A percentile compares a stretch with the other conserved stretches of the same genome.
phyloP scores from a whole-genome alignment of 2,797 vertebrate genomes.

The Phrynocephalus forsythii region DNA sequence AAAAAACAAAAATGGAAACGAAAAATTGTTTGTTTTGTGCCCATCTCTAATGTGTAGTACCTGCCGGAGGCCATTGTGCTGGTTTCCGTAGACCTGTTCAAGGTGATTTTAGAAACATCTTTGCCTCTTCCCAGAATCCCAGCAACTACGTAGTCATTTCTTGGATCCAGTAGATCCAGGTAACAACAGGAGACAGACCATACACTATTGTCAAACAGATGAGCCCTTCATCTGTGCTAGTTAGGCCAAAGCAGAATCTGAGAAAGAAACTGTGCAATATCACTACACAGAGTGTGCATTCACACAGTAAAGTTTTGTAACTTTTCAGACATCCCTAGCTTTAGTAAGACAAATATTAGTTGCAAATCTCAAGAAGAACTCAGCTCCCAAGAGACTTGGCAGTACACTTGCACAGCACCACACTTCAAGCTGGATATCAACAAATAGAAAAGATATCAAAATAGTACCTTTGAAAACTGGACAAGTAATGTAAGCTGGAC shows the following conservation, averaged over 20 bases:
- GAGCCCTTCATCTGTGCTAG: background rate
- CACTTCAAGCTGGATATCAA: background rate
- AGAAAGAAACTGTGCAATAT: background rate
- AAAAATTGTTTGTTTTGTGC: too few species aligned
- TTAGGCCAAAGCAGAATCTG: background rate
- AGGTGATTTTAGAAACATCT: background rate
- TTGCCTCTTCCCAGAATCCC: slow-evolving; percentile 12
- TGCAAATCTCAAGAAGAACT: background rate
- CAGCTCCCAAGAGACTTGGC: too few species aligned
- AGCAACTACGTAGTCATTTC: background rate
- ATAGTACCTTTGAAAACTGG: background rate
- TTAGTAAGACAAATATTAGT: background rate
- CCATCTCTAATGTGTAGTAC: background rate
- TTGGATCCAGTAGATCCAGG: background rate
- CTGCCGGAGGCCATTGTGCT: background rate
- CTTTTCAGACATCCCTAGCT: background rate
- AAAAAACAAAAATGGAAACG: too few species aligned
- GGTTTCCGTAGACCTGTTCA: background rate
- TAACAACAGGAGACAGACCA: slow-evolving; percentile 30
- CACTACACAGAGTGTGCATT: too few species aligned
- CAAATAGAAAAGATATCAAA: background rate
- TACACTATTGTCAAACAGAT: background rate
- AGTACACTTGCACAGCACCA: background rate
- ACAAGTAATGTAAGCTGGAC: background rate
- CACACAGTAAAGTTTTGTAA: background rate